Conservation (phyloP, 30 jellyfish, hydroid and myxozoan species). For the Rhopilema esculentum region DNA sequence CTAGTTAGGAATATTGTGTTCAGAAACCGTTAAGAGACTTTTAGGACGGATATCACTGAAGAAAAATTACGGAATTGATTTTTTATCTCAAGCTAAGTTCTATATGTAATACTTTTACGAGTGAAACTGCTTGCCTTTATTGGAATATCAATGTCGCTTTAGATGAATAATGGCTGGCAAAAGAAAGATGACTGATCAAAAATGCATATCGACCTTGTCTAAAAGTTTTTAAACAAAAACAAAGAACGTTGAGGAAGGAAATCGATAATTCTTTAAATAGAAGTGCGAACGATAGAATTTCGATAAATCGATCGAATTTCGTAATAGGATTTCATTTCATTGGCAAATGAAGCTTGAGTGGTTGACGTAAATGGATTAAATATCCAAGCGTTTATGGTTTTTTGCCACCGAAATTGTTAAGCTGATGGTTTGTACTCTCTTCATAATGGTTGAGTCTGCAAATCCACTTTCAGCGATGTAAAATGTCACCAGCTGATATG, state of each 20-base stretch:
- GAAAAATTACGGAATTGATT: too few species aligned
- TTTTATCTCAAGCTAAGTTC: too few species aligned
- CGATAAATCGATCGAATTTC: neutral
- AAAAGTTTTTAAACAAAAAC: neutral
- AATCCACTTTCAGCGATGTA: neutral
- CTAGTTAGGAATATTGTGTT: too few species aligned
- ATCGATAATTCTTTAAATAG: neutral
- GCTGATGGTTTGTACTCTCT: neutral
- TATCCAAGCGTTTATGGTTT: conserved; percentile 1
- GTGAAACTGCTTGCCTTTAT: too few species aligned
- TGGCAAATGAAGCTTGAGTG: neutral
- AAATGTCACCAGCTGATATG: neutral
- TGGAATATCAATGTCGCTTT: too few species aligned
- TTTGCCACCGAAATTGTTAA: neutral
- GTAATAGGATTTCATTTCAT: neutral
- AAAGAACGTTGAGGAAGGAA: neutral
- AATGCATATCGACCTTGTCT: too few species aligned
- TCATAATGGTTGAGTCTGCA: neutral
- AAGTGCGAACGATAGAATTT: too few species aligned
- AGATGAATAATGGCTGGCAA: too few species aligned
- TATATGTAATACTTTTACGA: too few species aligned
- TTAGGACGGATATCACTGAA: too few species aligned
- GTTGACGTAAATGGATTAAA: neutral
- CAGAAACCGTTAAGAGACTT: too few species aligned
- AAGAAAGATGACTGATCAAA: too few species aligned